These are phyloP conservation scores for Aproaerema taeniolella DNA, from an alignment of 2,888 invertebrate genomes.

Conservation along the genomic window DNA sequence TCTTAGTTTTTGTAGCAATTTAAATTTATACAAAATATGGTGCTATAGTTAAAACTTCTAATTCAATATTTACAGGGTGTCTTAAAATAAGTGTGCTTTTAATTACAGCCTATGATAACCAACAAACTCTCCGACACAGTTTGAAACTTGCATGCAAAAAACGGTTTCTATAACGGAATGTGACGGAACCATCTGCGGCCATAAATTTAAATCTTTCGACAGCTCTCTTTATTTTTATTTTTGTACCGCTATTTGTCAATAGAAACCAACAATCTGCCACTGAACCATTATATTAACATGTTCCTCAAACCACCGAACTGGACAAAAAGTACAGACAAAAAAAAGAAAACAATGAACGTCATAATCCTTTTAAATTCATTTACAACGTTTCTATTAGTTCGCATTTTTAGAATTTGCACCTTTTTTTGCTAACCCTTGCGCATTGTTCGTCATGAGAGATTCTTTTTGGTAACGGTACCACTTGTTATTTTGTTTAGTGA, in stretches of 20 bases:
- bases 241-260: slow-evolving; percentile 44
- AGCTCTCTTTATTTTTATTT: slow-evolving; percentile 32
- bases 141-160: slow-evolving; percentile 1
- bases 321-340: slow-evolving; percentile 29
- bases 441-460: slow-evolving; percentile 1
- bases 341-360: slow-evolving; percentile 44
- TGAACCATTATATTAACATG: slow-evolving; percentile 31
- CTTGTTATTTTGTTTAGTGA: too few species aligned
- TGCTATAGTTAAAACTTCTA: too few species aligned
- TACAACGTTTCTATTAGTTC: slow-evolving; percentile 37
- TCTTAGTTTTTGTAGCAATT: too few species aligned
- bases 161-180: too few species aligned
- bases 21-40: too few species aligned
- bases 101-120: too few species aligned
- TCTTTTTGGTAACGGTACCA: background rate
- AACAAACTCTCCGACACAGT: background rate
- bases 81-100: too few species aligned
- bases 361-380: slow-evolving; percentile 59
- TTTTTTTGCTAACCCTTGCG: slow-evolving; percentile 9
- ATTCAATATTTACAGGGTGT: too few species aligned
- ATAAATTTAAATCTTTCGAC: slow-evolving; percentile 47
- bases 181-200: slow-evolving; percentile 25
- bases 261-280: slow-evolving; percentile 26
- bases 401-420: slow-evolving; percentile 18
- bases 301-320: slow-evolving; percentile 33